A percentile compares a stretch with the other conserved stretches of the same genome.
phyloP scores from a whole-genome alignment of 2,113 vertebrate genomes.

The Hirundichthys speculiger region DNA sequence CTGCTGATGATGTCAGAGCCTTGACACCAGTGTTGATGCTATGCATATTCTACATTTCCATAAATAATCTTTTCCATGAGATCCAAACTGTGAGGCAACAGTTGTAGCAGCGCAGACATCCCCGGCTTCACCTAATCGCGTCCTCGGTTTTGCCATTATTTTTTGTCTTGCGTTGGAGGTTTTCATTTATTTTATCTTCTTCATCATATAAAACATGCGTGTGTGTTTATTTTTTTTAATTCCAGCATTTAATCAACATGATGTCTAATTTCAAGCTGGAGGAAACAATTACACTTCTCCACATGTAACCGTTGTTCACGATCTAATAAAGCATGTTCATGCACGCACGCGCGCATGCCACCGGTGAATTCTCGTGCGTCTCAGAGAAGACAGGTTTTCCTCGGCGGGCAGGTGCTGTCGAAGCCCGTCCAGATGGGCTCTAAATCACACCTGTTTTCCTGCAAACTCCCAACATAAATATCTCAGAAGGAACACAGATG shows the following conservation, averaged over 20 bases:
- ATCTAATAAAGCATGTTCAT: conserved; percentile 23
- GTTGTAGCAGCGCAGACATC: background rate
- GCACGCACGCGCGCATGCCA: conserved; percentile 3
- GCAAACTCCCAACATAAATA: conserved; percentile 67
- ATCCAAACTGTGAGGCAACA: background rate
- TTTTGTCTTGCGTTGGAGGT: too few relatives aligned
- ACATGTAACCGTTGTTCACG: conserved; percentile 25
- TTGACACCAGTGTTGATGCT: conserved; percentile 18
- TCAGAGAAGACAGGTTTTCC: conserved; percentile 38
- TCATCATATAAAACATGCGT: background rate
- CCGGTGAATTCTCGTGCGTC: conserved; percentile 20
- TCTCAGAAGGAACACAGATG: conserved; percentile 60
- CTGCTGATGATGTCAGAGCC: conserved; percentile 28
- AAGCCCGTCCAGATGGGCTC: conserved; percentile 63
- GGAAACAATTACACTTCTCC: conserved; percentile 6
- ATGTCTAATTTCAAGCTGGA: background rate
- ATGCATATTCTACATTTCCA: conserved; percentile 20
- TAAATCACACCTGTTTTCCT: conserved; percentile 62
- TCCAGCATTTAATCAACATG: background rate
- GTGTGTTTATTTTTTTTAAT: background rate
- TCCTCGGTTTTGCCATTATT: too few relatives aligned
- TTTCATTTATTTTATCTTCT: too few relatives aligned
- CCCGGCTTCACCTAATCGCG: too few relatives aligned
- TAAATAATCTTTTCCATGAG: conserved; percentile 14
- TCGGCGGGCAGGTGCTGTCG: conserved; percentile 57